These are phyloP conservation scores for Triplophysa yarkandensis DNA, from an alignment of 2,797 vertebrate genomes.

Conservation along the genomic window DNA sequence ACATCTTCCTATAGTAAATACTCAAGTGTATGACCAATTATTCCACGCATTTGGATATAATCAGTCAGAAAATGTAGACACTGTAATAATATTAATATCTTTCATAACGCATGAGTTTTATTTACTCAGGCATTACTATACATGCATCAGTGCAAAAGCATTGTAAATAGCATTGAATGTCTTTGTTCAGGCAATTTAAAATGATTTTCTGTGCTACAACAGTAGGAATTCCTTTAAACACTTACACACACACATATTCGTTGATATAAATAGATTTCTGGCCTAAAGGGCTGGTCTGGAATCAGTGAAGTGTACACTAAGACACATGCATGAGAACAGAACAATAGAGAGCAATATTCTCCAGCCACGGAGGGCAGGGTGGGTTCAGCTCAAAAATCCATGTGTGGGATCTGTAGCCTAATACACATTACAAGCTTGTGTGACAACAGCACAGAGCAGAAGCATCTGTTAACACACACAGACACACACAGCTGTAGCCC, in stretches of 20 bases:
- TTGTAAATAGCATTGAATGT: too few relatives aligned
- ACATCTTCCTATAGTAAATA: too few relatives aligned
- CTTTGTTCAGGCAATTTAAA: too few relatives aligned
- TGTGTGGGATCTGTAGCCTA: conserved; percentile 63
- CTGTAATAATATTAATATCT: too few relatives aligned
- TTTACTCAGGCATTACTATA: too few relatives aligned
- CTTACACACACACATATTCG: neutral
- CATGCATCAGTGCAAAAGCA: too few relatives aligned
- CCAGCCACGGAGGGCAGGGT: neutral
- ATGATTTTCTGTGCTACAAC: neutral
- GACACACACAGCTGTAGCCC: conserved; percentile 2
- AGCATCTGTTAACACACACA: too few relatives aligned
- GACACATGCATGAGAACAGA: neutral
- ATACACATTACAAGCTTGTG: conserved; percentile 64
- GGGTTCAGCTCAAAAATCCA: conserved; percentile 60
- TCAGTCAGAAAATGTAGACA: too few relatives aligned
- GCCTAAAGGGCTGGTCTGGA: neutral
- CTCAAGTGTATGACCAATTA: too few relatives aligned
- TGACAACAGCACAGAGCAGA: conserved; percentile 3
- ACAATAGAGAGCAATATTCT: conserved; percentile 12
- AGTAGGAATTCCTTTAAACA: neutral
- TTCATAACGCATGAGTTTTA: too few relatives aligned
- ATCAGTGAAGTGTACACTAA: neutral
- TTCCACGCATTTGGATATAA: too few relatives aligned
- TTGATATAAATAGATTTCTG: neutral